A percentile compares a stretch with the other conserved stretches of the same genome.
These are phyloP conservation scores for Leptarthrus brevirostris DNA, from an alignment of 2,888 invertebrate species.

Conservation along the genomic window DNA sequence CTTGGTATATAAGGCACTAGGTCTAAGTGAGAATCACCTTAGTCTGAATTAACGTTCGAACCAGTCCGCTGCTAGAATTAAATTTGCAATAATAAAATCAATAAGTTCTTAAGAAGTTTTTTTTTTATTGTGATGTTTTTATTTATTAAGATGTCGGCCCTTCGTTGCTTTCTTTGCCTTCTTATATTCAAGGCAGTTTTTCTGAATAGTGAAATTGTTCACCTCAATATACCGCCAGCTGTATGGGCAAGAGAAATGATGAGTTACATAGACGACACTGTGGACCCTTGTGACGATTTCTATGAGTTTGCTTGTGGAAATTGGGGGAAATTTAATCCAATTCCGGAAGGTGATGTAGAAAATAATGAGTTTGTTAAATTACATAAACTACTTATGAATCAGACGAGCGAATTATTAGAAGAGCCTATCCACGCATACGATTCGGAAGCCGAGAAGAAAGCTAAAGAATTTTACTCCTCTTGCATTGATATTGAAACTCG, in stretches of 20 bases:
- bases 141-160: background rate
- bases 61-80: background rate
- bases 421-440: background rate
- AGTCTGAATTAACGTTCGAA: background rate
- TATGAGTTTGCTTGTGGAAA: slow-evolving; percentile 29
- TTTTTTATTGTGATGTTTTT: background rate
- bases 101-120: background rate
- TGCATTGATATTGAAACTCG: slow-evolving; percentile 10
- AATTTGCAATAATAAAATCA: background rate
- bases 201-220: background rate
- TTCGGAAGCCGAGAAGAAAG: background rate
- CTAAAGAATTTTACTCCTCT: slow-evolving; percentile 16
- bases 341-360: background rate
- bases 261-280: background rate
- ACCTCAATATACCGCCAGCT: background rate
- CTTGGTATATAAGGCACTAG: background rate
- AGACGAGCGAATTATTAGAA: slow-evolving; percentile 1
- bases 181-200: background rate
- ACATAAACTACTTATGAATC: background rate
- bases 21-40: background rate
- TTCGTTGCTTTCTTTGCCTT: background rate
- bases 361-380: background rate
- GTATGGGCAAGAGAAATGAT: background rate
- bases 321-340: background rate
- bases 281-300: slow-evolving; percentile 24